phyloP scores from a whole-genome alignment of 92 coral and sea anemone species.

The Parazoanthus darwini region DNA sequence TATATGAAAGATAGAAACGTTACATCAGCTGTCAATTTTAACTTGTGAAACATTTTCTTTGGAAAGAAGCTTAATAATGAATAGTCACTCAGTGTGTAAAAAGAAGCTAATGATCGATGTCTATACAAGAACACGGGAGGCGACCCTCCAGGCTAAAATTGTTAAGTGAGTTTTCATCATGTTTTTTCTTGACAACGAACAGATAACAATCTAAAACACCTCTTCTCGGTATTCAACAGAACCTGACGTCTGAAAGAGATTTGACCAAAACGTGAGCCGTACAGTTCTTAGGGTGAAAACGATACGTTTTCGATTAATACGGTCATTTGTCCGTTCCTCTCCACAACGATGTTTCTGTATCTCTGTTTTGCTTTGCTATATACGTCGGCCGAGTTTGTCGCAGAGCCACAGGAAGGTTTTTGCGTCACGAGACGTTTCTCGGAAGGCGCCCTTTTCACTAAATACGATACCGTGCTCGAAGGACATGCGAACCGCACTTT shows the following conservation, averaged over 20 bases:
- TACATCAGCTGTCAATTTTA: too few species aligned
- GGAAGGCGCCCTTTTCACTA: slow-evolving; percentile 16
- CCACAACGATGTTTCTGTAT: not conserved
- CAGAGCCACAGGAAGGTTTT: not conserved
- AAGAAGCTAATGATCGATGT: too few species aligned
- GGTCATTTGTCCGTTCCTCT: not conserved
- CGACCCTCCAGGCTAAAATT: not conserved
- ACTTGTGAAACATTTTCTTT: too few species aligned
- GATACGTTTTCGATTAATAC: not conserved
- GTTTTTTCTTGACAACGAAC: not conserved
- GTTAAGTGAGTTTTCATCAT: too few species aligned
- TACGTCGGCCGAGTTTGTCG: not conserved
- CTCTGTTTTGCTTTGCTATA: not conserved
- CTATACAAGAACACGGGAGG: not conserved
- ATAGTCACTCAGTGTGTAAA: not conserved
- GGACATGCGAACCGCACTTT: slow-evolving; percentile 3
- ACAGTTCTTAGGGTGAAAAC: too few species aligned
- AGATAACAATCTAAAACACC: too few species aligned
- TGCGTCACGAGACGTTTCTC: slow-evolving; percentile 2
- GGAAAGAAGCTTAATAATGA: not conserved
- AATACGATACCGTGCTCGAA: not conserved
- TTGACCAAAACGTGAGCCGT: not conserved
- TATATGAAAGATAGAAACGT: too few species aligned
- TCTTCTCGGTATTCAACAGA: not conserved
- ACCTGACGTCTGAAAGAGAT: not conserved